Evolutionary conservation across 2,797 vertebrate genomes (phyloP), one percentile per base, ranked within the genome.

Genomic region (Premnoplex brunnescens): DNA sequence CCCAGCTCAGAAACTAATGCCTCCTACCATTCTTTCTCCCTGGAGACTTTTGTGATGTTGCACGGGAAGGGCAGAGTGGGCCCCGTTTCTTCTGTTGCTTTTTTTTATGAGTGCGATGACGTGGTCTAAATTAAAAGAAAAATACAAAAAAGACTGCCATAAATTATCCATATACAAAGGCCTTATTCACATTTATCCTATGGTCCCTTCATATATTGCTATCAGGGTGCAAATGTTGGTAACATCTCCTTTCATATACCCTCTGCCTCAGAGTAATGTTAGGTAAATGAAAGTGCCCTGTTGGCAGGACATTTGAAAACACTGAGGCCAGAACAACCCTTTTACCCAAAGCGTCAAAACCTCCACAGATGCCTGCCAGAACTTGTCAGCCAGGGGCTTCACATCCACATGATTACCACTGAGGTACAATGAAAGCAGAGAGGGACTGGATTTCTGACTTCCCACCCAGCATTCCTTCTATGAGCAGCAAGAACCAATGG

Each of bases 31-130:
- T 96, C 91, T 96, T 97, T 78, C 96, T 96, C 96, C 95, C 96
- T 95, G 94, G 93, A 96, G 95, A 95, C 95, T 97, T 97, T 97
- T 91, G 80, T 96, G 95, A 60, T 96, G 96, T 92, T 96, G 96
- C 93, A 95, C 94, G 94, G 85, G 93, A 90, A 94, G 95, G 95
- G 93, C 92, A 95, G 95, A 78, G 94, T 85, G 93, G 92, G 95
- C 94, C 96, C 93, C 95, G 94, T 97, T 96, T 95, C 96, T 97
- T 96, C 96, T 96, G 96, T 96, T 97, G 96, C 94, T 97, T 97
- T 96, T 97, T 97, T 97, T 97, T 96, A 96, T 96, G 96, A 95
- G 96, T 96, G 93, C 96, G 96, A 96, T 95, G 96, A 94, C 95
- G 91, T 95, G 91, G 93, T 95, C 96, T 96, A 95, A 95, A 94